phyloP scores from a whole-genome alignment of 2,888 invertebrate genomes.

The Habrosyne pyritoides region DNA sequence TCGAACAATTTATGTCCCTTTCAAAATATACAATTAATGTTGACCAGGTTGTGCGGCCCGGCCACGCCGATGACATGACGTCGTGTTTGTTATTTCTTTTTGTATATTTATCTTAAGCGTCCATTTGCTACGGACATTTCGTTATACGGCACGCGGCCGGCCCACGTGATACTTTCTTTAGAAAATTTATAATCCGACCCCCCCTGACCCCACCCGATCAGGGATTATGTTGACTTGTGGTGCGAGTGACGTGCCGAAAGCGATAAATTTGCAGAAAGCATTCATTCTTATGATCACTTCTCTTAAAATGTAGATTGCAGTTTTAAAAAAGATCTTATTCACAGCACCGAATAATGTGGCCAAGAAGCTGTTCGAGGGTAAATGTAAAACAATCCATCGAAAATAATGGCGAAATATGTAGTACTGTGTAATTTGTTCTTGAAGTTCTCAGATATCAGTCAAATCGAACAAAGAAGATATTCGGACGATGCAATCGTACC shows the following conservation, averaged over 20 bases:
- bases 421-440: no score
- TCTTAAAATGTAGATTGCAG: no score
- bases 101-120: slow-evolving; percentile 19
- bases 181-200: slow-evolving; percentile 59
- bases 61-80: slow-evolving; percentile 16
- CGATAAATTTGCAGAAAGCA: not conserved
- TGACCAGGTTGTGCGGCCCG: slow-evolving; percentile 4
- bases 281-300: no score
- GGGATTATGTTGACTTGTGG: slow-evolving; percentile 36
- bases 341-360: no score
- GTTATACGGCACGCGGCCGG: slow-evolving; percentile 63
- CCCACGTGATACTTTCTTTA: slow-evolving; percentile 73
- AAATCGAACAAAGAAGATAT: no score
- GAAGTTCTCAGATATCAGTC: no score
- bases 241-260: slow-evolving; percentile 19
- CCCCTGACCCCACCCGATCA: slow-evolving; percentile 48
- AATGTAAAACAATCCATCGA: no score
- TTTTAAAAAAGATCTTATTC: no score
- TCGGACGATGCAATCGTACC: no score
- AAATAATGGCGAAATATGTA: no score
- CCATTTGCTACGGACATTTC: slow-evolving; percentile 28
- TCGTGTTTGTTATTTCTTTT: slow-evolving; percentile 18
- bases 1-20: not conserved
- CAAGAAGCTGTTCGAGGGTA: no score
- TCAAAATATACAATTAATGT: slow-evolving; percentile 1